Evolutionary conservation across 2,113 vertebrate species (phyloP).

Genomic region (Pterophyllum scalare): DNA sequence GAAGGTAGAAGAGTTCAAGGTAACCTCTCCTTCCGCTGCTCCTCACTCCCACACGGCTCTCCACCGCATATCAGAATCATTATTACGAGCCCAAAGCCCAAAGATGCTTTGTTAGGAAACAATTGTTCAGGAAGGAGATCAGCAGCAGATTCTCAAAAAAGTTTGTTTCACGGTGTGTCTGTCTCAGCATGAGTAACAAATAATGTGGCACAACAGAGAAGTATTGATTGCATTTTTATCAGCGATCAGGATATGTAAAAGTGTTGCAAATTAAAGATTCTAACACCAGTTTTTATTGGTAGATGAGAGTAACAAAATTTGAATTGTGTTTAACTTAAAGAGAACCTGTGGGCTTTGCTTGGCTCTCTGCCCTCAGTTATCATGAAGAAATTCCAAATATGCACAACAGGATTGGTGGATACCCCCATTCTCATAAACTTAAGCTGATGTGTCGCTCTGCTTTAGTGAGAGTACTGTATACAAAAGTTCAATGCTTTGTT

Average conservation of each 20-base stretch:
- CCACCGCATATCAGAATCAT: neutral
- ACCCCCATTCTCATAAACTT: rapidly evolving
- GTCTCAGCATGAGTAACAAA: neutral
- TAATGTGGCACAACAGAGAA: neutral
- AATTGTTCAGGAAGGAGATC: neutral
- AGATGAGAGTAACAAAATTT: neutral
- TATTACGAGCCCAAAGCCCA: neutral
- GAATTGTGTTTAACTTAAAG: neutral
- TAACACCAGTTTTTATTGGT: neutral
- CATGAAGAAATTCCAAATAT: constrained; percentile 1
- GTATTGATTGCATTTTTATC: neutral
- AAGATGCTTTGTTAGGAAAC: neutral
- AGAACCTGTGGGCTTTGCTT: neutral
- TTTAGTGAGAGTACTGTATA: neutral
- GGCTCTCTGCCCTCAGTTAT: neutral
- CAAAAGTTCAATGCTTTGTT: no score
- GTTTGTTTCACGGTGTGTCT: neutral
- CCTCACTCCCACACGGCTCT: constrained; percentile 51
- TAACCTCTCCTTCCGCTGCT: constrained; percentile 56
- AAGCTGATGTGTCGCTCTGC: neutral
- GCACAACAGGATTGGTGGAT: neutral
- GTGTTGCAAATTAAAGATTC: neutral
- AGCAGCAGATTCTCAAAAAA: neutral
- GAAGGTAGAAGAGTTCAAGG: constrained; percentile 65
- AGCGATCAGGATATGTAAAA: neutral